phyloP scores from a whole-genome alignment of 2,888 invertebrate species.

The Dicycla oo region DNA sequence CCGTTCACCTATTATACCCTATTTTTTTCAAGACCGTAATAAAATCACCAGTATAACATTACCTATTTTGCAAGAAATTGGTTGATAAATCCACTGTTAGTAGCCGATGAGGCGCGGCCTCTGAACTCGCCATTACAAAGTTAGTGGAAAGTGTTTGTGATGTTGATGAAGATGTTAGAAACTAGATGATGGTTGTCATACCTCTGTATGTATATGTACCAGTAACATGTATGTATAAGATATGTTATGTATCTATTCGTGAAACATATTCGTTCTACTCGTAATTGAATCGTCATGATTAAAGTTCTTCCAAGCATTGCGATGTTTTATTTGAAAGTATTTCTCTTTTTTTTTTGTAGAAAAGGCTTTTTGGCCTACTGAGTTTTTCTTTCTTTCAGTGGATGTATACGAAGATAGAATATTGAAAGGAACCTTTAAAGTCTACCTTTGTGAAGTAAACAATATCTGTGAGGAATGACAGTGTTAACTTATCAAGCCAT shows the following conservation, averaged over 20 bases:
- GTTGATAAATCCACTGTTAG: background rate
- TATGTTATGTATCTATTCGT: conserved; percentile 63
- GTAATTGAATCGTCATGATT: conserved; percentile 82
- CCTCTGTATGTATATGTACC: conserved; percentile 70
- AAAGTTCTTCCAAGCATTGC: conserved; percentile 84
- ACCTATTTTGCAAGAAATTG: background rate
- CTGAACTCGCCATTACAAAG: conserved; percentile 53
- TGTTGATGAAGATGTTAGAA: conserved; percentile 68
- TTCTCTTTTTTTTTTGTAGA: background rate
- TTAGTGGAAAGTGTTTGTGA: conserved; percentile 72
- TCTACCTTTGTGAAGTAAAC: too few relatives aligned
- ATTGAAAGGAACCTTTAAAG: background rate
- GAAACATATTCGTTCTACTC: conserved; percentile 77
- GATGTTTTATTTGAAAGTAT: conserved; percentile 37
- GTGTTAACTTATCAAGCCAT: background rate
- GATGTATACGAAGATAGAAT: background rate
- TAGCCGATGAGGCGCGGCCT: conserved; percentile 6
- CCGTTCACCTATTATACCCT: too few relatives aligned
- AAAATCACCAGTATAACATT: too few relatives aligned
- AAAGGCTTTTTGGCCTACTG: background rate
- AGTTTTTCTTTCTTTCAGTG: background rate
- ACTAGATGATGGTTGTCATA: conserved; percentile 77
- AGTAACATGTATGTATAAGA: conserved; percentile 71
- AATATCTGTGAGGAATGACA: background rate
- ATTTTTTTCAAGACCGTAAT: too few relatives aligned